Conservation (phyloP, 2,113 vertebrate genomes). For the Nothocercus nigrocapillus region DNA sequence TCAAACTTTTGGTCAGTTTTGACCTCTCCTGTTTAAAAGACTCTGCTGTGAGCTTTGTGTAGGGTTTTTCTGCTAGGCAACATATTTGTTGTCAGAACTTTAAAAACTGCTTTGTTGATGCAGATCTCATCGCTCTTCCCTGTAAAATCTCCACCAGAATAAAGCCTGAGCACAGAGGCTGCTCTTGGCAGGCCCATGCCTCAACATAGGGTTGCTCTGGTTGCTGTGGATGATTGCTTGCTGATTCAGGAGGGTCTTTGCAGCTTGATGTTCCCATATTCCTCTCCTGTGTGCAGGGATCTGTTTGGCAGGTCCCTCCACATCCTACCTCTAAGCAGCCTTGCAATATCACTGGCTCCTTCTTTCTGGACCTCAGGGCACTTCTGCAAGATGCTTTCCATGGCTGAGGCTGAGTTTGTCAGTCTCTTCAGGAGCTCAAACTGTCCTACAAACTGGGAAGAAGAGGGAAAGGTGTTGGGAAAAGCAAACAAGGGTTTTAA, state of each 20-base stretch:
- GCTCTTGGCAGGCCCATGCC: not conserved
- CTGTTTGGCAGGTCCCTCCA: not conserved
- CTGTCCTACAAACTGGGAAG: not conserved
- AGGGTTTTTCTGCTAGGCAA: not conserved
- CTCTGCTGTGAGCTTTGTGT: fast-evolving
- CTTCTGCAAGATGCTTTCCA: not conserved
- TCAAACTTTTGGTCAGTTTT: not conserved
- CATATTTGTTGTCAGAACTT: not conserved
- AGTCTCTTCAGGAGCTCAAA: not conserved
- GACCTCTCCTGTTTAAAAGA: not conserved
- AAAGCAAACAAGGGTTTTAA: not conserved
- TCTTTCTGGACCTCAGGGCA: not conserved
- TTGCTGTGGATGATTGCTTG: not conserved
- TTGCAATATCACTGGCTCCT: not conserved
- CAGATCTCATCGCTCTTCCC: not conserved
- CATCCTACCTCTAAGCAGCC: not conserved
- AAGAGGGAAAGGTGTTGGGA: not conserved
- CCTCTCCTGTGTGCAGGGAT: not conserved
- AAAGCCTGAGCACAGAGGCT: not conserved
- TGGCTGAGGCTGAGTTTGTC: not conserved
- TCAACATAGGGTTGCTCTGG: fast-evolving
- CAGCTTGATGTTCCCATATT: not conserved
- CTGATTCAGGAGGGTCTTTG: not conserved
- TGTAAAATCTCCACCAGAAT: not conserved
- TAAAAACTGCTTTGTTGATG: not conserved